A percentile compares a stretch with the other conserved stretches of the same genome.
phyloP scores from a whole-genome alignment of 2,797 vertebrate genomes.

The Glossophaga mutica region DNA sequence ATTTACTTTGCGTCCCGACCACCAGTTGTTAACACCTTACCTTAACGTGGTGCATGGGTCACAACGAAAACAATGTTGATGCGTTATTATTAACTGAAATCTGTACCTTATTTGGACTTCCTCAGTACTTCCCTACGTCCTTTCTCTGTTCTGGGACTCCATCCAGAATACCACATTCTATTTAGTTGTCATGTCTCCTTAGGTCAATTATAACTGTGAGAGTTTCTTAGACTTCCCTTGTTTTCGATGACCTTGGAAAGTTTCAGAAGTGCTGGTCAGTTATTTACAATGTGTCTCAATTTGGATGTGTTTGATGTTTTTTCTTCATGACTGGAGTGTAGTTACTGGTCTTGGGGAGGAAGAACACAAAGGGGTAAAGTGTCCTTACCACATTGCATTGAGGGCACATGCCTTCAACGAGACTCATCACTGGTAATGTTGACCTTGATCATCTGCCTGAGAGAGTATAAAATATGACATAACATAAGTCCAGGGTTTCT shows the following conservation, averaged over 20 bases:
- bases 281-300: background rate
- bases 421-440: background rate
- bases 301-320: background rate
- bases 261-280: background rate
- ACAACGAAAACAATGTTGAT: rapidly evolving
- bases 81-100: rapidly evolving
- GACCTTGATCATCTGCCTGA: background rate
- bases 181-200: background rate
- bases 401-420: rapidly evolving
- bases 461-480: background rate
- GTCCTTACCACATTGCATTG: rapidly evolving
- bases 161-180: rapidly evolving
- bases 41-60: rapidly evolving
- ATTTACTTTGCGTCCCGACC: rapidly evolving
- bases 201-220: background rate
- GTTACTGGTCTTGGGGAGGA: background rate
- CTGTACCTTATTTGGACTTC: rapidly evolving
- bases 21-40: rapidly evolving
- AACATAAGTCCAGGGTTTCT: too few species aligned
- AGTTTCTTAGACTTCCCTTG: background rate
- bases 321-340: background rate
- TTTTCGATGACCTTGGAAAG: background rate
- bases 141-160: background rate
- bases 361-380: too few species aligned
- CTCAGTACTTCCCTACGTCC: rapidly evolving